A percentile compares a stretch with the other conserved stretches of the same genome.
Evolutionary conservation across 2,113 vertebrate species (phyloP).

Genomic region (Myocastor coypus): DNA sequence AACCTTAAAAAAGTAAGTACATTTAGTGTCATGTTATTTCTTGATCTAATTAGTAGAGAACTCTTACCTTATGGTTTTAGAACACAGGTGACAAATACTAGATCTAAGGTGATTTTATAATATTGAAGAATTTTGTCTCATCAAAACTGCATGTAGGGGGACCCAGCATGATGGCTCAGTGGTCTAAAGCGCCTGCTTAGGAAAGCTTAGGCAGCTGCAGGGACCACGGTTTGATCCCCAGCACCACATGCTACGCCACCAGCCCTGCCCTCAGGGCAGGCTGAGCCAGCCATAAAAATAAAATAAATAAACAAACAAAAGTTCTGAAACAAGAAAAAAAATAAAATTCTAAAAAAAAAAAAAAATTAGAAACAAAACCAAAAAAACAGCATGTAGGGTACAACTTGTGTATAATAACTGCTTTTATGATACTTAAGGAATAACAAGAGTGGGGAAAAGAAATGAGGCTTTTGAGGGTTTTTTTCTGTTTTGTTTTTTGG

Average conservation of each 20-base stretch:
- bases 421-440: not conserved
- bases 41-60: constrained; percentile 3
- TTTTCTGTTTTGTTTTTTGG: too few relatives aligned
- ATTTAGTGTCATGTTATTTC: not conserved
- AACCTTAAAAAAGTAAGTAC: constrained; percentile 97
- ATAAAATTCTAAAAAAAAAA: too few relatives aligned
- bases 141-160: not conserved
- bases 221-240: too few relatives aligned
- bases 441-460: not conserved
- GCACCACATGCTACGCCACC: too few relatives aligned
- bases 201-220: too few relatives aligned
- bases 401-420: not conserved
- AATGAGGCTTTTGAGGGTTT: not conserved
- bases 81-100: not conserved
- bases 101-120: not conserved
- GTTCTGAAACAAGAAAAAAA: too few relatives aligned
- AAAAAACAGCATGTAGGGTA: not conserved
- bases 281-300: too few relatives aligned
- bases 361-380: too few relatives aligned
- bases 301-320: too few relatives aligned
- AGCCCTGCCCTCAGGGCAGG: too few relatives aligned
- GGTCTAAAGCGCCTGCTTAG: too few relatives aligned
- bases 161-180: too few relatives aligned
- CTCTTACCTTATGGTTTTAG: not conserved
- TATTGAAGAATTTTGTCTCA: not conserved